Percentiles rank a stretch among this genome's conserved stretches.
These are phyloP conservation scores for Seriola aureovittata DNA, from an alignment of 2,113 vertebrate genomes.

Conservation along the genomic window DNA sequence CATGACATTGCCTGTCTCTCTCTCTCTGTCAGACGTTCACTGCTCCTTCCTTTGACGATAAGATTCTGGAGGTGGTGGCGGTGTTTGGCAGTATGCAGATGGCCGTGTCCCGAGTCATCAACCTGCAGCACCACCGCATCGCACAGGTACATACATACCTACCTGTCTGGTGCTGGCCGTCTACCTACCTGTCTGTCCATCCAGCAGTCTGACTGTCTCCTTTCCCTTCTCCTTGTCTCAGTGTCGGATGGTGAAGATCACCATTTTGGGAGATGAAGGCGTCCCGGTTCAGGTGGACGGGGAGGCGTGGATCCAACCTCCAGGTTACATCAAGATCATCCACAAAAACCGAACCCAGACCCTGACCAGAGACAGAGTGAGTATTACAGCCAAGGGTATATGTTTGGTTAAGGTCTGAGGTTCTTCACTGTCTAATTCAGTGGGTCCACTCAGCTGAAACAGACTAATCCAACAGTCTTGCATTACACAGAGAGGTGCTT, in stretches of 20 bases:
- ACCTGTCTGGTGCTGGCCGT: background rate
- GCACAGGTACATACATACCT: slow-evolving; percentile 88
- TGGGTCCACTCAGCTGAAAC: too few relatives aligned
- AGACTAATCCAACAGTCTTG: too few relatives aligned
- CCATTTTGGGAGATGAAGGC: slow-evolving; percentile 95
- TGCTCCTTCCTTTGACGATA: slow-evolving; percentile 97
- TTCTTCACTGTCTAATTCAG: too few relatives aligned
- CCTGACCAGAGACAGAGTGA: slow-evolving; percentile 94
- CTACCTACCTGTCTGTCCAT: background rate
- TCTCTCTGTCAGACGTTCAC: slow-evolving; percentile 89
- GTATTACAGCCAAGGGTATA: slow-evolving; percentile 5
- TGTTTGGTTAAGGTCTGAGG: rapidly evolving
- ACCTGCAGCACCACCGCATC: slow-evolving; percentile 96
- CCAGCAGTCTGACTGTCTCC: background rate
- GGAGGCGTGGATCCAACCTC: slow-evolving; percentile 98
- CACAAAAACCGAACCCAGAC: slow-evolving; percentile 99
- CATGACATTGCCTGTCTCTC: background rate
- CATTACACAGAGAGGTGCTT: too few relatives aligned
- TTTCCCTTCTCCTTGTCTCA: slow-evolving; percentile 54
- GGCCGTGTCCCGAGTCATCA: slow-evolving; percentile 97
- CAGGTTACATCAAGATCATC: slow-evolving; percentile 94
- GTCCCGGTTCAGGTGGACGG: slow-evolving; percentile 98
- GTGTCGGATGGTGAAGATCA: slow-evolving; percentile 98
- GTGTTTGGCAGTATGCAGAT: slow-evolving; percentile 99
- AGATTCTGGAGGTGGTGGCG: slow-evolving; percentile 97